A percentile compares a stretch with the other conserved stretches of the same genome.
phyloP scores from a whole-genome alignment of 1,140 invertebrate species.

The Lerema accius region DNA sequence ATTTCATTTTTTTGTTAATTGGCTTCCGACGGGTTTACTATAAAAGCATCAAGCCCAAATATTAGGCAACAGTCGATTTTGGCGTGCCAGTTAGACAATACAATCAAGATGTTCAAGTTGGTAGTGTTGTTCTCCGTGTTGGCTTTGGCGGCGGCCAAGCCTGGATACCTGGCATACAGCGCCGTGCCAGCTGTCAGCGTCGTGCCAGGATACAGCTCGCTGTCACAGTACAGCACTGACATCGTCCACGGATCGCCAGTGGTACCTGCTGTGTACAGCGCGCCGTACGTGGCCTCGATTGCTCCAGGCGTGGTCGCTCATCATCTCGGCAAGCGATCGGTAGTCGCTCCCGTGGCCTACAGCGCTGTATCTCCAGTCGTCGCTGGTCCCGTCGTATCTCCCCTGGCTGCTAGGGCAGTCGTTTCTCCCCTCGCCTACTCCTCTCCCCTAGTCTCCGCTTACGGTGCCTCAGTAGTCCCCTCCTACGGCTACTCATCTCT shows the following conservation, averaged over 20 bases:
- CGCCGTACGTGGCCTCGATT: slow-evolving; percentile 42
- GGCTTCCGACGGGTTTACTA: slow-evolving; percentile 43
- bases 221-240: slow-evolving; percentile 72
- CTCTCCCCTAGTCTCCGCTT: slow-evolving; percentile 46
- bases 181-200: slow-evolving; percentile 36
- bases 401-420: slow-evolving; percentile 47
- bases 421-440: slow-evolving; percentile 54
- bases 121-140: slow-evolving; percentile 70
- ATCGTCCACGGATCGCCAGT: slow-evolving; percentile 60
- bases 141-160: slow-evolving; percentile 74
- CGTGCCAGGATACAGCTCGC: slow-evolving; percentile 59
- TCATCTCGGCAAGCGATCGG: slow-evolving; percentile 68
- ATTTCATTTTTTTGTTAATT: slow-evolving; percentile 59
- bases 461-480: slow-evolving; percentile 37
- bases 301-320: slow-evolving; percentile 60
- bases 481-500: slow-evolving; percentile 54
- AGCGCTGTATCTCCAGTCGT: slow-evolving; percentile 44
- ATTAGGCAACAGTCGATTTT: slow-evolving; percentile 68
- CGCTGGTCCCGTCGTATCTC: slow-evolving; percentile 45
- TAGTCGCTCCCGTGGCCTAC: slow-evolving; percentile 48
- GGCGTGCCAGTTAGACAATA: slow-evolving; percentile 53
- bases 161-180: slow-evolving; percentile 62
- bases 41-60: slow-evolving; percentile 55
- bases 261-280: slow-evolving; percentile 51
- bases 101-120: slow-evolving; percentile 82